Evolutionary conservation across 2,113 vertebrate genomes (phyloP), one percentile per base, ranked within the genome.

Genomic region (Epinephelus cyanopodus): DNA sequence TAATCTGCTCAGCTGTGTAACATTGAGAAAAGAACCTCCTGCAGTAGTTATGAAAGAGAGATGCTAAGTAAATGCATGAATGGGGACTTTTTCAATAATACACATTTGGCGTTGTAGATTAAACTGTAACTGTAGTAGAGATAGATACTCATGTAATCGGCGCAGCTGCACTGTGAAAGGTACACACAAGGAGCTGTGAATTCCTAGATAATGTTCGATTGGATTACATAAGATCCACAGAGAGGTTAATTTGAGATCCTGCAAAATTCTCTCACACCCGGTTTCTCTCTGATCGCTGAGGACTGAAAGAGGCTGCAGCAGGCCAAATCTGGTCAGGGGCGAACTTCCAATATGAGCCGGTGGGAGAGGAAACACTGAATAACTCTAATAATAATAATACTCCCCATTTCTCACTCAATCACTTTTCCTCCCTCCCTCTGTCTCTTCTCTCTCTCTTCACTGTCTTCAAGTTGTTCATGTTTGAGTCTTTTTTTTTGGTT

Each of bases 1-100:
- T 87, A 83, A 88, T 90, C 83, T 64, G 53, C 72, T 74, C 66
- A 79, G 56, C 77, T 77, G 71, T 60, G 56, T 68, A 42, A 72
- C 37, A 79, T 82, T 78, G 37, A 69, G 25, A 82, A 15, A 54
- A 68, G 42, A 87, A 54, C 80, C 70, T 81, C 50, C 61, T 73
- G 75, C 75, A 74, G 48, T 6, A 77, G 75, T 54, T 85, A 70
- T 78, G 71, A 66, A 82, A 85, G 18, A 86, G 45, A 19, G 39
- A 80, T 73, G 72, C 74, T 66, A 27, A 83, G 67, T 62, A 52
- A 85, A 83, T 39, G 81, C 69, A 64, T 69, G 73, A 77, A 83
- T 23, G 63, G 60, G 65, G 68, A 47, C 62, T 67, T 60, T 62
- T 66, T 80, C 37, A 70, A 82, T 82, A 71, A 78, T 11, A 42